A percentile compares a stretch with the other conserved stretches of the same genome.
phyloP scores from a whole-genome alignment of 2,113 vertebrate species.

The Muntiacus reevesi region DNA sequence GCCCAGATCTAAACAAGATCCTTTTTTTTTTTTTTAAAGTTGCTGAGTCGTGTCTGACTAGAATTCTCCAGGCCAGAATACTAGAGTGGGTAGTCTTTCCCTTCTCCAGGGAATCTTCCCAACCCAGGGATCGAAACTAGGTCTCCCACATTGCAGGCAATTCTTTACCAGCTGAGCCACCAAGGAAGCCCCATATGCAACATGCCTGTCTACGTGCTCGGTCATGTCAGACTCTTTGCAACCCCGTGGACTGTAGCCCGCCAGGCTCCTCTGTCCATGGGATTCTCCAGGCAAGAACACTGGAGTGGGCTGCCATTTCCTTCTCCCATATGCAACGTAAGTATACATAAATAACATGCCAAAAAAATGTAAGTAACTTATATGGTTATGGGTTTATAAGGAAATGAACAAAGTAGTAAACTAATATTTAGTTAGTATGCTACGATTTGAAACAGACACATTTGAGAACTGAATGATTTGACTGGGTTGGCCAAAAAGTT shows the following conservation, averaged over 20 bases:
- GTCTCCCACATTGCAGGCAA: rapidly evolving
- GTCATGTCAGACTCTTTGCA: too few species aligned
- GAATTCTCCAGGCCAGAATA: not conserved
- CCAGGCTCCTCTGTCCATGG: too few species aligned
- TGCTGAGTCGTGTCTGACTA: rapidly evolving
- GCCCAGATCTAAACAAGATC: not conserved
- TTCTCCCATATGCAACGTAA: not conserved
- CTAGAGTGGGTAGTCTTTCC: not conserved
- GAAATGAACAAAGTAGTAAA: not conserved
- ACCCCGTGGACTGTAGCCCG: too few species aligned
- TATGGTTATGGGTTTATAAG: not conserved
- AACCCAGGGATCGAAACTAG: not conserved
- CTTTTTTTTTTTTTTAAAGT: not conserved
- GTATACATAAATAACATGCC: not conserved
- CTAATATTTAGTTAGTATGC: not conserved
- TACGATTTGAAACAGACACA: not conserved
- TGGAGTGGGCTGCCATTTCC: too few species aligned
- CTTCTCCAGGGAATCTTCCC: not conserved
- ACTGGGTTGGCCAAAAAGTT: not conserved
- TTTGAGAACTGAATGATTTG: not conserved
- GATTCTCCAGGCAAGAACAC: too few species aligned
- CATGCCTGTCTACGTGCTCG: too few species aligned
- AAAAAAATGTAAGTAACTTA: not conserved
- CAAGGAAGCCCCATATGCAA: not conserved
- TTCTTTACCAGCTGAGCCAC: not conserved